Percentiles rank a stretch among this genome's conserved stretches.
phyloP scores from a whole-genome alignment of 2,113 vertebrate species.

The Siniperca chuatsi region DNA sequence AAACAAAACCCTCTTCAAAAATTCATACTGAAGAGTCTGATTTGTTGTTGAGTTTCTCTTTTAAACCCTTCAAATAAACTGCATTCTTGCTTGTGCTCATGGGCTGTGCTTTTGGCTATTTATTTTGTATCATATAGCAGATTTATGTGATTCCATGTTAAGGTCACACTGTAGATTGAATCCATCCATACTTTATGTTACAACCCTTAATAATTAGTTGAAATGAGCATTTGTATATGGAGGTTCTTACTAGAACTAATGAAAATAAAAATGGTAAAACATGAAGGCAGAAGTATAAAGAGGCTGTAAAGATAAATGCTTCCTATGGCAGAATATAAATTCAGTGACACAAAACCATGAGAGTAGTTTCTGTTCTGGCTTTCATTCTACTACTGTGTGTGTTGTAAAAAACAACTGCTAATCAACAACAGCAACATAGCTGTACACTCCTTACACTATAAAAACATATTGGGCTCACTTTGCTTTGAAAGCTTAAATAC shows the following conservation, averaged over 20 bases:
- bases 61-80: constrained; percentile 66
- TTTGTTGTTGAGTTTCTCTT: constrained; percentile 47
- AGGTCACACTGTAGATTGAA: neutral
- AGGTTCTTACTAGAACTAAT: neutral
- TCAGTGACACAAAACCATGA: rapidly evolving
- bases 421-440: neutral
- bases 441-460: neutral
- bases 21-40: constrained; percentile 3
- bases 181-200: neutral
- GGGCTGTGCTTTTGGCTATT: constrained; percentile 5
- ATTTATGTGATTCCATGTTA: neutral
- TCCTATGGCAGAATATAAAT: neutral
- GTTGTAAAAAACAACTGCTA: neutral
- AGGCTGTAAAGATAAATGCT: neutral
- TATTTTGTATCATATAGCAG: neutral
- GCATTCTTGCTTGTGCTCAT: constrained; percentile 39
- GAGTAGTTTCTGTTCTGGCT: neutral
- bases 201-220: neutral
- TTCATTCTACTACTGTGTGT: neutral
- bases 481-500: neutral
- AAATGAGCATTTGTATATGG: neutral
- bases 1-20: neutral
- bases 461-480: neutral
- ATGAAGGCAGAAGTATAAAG: constrained; percentile 16
- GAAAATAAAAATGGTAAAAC: neutral